Conservation (phyloP, 2,888 invertebrate genomes). For the Pterostichus niger region DNA sequence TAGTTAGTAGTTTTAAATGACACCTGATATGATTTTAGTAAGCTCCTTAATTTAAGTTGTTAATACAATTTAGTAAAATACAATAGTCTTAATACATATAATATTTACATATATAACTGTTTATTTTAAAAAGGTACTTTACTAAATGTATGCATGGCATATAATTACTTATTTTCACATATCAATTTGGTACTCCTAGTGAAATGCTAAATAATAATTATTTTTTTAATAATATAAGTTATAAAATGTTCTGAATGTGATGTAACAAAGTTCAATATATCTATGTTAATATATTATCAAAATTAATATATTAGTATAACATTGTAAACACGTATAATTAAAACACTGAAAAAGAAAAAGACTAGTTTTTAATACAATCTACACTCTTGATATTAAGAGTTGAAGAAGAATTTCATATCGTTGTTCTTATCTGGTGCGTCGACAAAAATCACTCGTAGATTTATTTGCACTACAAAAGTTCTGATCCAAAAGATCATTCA, state of each 20-base stretch:
- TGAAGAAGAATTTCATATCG: constrained; percentile 61
- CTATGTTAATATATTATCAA: constrained; percentile 67
- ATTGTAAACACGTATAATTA: constrained; percentile 63
- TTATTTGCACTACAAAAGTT: constrained; percentile 61
- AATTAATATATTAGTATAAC: constrained; percentile 65
- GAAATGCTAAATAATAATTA: constrained; percentile 59
- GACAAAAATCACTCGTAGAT: constrained; percentile 51
- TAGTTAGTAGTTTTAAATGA: constrained; percentile 11
- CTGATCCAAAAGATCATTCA: constrained; percentile 16
- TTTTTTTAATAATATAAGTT: constrained; percentile 47
- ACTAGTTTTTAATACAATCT: constrained; percentile 67
- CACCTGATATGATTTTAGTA: constrained; percentile 5
- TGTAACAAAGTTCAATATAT: constrained; percentile 64
- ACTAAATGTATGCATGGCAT: constrained; percentile 62
- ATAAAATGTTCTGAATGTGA: constrained; percentile 61
- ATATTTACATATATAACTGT: constrained; percentile 46
- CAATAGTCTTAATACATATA: constrained; percentile 48
- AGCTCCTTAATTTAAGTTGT: constrained; percentile 41
- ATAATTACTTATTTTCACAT: constrained; percentile 53
- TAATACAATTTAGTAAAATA: constrained; percentile 63
- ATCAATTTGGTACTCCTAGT: constrained; percentile 58
- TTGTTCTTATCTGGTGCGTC: constrained; percentile 34
- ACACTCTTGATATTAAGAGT: constrained; percentile 61
- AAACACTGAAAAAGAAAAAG: constrained; percentile 65
- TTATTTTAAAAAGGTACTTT: constrained; percentile 42